Evolutionary conservation across 2,888 invertebrate genomes (phyloP).

Genomic region (Ophion ellenae): DNA sequence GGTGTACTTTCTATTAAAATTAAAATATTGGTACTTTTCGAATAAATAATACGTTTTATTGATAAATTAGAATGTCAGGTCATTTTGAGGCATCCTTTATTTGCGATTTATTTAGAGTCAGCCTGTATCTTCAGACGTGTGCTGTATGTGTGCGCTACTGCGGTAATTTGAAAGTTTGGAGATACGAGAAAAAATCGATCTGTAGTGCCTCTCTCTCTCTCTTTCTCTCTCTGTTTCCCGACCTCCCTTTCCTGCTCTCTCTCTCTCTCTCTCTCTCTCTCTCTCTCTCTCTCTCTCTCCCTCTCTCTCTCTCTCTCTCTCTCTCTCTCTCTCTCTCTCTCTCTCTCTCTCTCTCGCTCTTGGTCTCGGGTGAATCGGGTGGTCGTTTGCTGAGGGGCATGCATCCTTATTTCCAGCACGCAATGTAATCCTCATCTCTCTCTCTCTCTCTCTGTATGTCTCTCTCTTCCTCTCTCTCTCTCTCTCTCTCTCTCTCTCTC

Average conservation of each 20-base stretch:
- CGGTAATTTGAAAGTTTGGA: conserved; percentile 65
- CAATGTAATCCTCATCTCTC: conserved; percentile 59
- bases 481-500: conserved; percentile 9
- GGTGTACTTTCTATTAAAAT: too few species aligned
- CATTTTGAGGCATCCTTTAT: neutral
- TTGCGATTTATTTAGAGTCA: neutral
- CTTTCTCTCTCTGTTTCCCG: conserved; percentile 3
- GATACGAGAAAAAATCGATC: conserved; percentile 63
- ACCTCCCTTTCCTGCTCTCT: too few species aligned
- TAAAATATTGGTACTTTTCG: too few species aligned
- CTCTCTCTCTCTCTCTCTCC: conserved; percentile 5
- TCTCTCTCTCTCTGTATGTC: neutral
- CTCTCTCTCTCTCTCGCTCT: conserved; percentile 9
- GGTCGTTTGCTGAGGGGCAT: conserved; percentile 44
- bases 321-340: conserved; percentile 4
- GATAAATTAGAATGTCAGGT: too few species aligned
- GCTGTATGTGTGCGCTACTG: conserved; percentile 33
- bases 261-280: neutral
- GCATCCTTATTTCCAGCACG: conserved; percentile 64
- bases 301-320: conserved; percentile 13
- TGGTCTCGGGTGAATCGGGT: conserved; percentile 18
- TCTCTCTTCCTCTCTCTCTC: neutral
- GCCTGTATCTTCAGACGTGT: conserved; percentile 1
- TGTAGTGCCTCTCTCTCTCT: conserved; percentile 7
- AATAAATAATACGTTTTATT: too few species aligned